phyloP scores from a whole-genome alignment of 2,797 vertebrate genomes.

The Sebastes itinus region DNA sequence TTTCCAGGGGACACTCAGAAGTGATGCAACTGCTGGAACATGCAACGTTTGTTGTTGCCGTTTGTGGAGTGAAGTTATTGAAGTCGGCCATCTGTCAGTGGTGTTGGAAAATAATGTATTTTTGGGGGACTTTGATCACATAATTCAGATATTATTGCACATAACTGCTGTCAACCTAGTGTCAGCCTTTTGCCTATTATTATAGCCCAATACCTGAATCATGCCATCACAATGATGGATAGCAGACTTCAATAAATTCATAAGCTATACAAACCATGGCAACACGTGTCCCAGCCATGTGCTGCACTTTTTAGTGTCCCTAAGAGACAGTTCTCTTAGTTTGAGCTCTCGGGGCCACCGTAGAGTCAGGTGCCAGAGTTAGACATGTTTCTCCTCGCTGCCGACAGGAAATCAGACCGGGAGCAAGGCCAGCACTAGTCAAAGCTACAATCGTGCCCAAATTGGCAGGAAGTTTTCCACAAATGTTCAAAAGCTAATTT shows the following conservation, averaged over 20 bases:
- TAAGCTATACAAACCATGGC: neutral
- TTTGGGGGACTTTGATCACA: too few relatives aligned
- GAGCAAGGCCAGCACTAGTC: neutral
- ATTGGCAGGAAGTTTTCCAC: slow-evolving; percentile 31
- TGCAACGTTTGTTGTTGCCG: neutral
- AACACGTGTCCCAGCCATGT: neutral
- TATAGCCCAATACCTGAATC: too few relatives aligned
- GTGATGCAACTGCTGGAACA: neutral
- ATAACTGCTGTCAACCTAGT: too few relatives aligned
- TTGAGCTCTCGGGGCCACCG: neutral
- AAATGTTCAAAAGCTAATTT: slow-evolving; percentile 28
- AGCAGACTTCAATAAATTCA: neutral
- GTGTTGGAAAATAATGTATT: too few relatives aligned
- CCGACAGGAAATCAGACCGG: slow-evolving; percentile 9
- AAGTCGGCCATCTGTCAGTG: neutral
- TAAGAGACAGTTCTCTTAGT: neutral
- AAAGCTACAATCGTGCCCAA: neutral
- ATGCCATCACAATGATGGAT: too few relatives aligned
- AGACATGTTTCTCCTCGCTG: neutral
- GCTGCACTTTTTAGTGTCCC: neutral
- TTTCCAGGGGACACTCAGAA: neutral
- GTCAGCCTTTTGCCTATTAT: too few relatives aligned
- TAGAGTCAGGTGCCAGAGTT: neutral
- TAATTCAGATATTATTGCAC: too few relatives aligned
- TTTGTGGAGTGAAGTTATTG: neutral